phyloP scores from a whole-genome alignment of 2,113 vertebrate genomes.

The Condylura cristata region DNA sequence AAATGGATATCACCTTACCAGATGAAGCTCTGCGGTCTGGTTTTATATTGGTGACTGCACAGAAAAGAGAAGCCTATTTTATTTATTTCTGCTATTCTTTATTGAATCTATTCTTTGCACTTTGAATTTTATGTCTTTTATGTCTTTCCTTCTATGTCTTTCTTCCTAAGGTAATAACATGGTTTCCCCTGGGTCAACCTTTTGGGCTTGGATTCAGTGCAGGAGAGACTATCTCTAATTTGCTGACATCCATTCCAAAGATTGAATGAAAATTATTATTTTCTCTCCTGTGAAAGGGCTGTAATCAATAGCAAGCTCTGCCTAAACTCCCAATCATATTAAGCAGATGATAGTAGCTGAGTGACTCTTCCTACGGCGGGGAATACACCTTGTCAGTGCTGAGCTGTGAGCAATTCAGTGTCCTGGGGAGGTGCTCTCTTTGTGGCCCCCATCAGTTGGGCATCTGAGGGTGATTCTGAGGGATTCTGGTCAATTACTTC shows the following conservation, averaged over 20 bases:
- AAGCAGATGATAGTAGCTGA: not conserved
- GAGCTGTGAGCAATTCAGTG: not conserved
- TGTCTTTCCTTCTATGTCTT: not conserved
- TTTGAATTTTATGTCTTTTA: not conserved
- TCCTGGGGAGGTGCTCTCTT: rapidly evolving
- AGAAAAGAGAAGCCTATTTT: not conserved
- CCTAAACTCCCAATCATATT: not conserved
- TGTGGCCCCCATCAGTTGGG: not conserved
- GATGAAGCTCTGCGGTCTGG: not conserved
- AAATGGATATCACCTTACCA: not conserved
- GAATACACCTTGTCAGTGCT: rapidly evolving
- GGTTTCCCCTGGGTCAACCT: not conserved
- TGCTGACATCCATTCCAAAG: not conserved
- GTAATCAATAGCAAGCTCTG: not conserved
- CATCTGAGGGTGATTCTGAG: not conserved
- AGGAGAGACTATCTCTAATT: not conserved
- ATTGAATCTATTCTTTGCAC: not conserved
- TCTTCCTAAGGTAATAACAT: not conserved
- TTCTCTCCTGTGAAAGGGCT: not conserved
- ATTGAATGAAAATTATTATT: not conserved
- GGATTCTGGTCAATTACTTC: not conserved
- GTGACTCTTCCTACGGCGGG: not conserved
- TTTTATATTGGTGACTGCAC: not conserved
- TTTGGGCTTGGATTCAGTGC: not conserved
- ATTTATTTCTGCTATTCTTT: not conserved